Conservation (phyloP, 2,888 invertebrate genomes). For the Cephus sareptanus region DNA sequence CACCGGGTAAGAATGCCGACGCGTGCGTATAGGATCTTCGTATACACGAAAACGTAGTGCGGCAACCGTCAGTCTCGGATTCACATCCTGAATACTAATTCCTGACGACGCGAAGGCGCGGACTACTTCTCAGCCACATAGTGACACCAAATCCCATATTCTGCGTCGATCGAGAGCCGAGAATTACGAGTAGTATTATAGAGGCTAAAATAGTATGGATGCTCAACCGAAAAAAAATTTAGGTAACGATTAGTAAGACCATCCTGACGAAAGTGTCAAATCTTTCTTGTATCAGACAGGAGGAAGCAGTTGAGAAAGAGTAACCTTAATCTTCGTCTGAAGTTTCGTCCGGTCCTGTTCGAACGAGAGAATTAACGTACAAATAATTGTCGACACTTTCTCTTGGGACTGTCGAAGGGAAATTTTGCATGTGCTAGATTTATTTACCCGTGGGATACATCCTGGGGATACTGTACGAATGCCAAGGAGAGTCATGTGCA, state of each 20-base stretch:
- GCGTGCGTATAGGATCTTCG: constrained; percentile 3
- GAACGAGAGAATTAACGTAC: constrained; percentile 2
- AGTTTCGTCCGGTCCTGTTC: neutral
- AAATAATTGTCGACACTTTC: constrained; percentile 16
- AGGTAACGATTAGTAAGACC: too few species aligned
- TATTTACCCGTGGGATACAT: too few species aligned
- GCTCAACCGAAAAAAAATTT: too few species aligned
- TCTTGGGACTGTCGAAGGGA: constrained; percentile 2
- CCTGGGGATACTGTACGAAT: too few species aligned
- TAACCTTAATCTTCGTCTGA: too few species aligned
- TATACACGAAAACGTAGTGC: constrained; percentile 20
- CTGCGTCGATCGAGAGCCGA: constrained; percentile 33
- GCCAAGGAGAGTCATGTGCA: too few species aligned
- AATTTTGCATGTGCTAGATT: constrained; percentile 3
- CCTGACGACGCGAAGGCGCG: constrained; percentile 45
- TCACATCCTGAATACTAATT: constrained; percentile 62
- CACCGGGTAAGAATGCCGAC: constrained; percentile 11
- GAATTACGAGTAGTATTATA: constrained; percentile 5
- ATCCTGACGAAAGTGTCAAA: too few species aligned
- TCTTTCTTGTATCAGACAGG: too few species aligned
- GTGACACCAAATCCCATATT: constrained; percentile 64
- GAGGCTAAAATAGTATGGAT: too few species aligned
- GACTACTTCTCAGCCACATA: constrained; percentile 56
- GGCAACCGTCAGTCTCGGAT: constrained; percentile 31
- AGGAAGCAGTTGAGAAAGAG: too few species aligned